Base-by-base conservation (phyloP, 2,113 vertebrate species). In the Malurus cyaneus region DNA sequence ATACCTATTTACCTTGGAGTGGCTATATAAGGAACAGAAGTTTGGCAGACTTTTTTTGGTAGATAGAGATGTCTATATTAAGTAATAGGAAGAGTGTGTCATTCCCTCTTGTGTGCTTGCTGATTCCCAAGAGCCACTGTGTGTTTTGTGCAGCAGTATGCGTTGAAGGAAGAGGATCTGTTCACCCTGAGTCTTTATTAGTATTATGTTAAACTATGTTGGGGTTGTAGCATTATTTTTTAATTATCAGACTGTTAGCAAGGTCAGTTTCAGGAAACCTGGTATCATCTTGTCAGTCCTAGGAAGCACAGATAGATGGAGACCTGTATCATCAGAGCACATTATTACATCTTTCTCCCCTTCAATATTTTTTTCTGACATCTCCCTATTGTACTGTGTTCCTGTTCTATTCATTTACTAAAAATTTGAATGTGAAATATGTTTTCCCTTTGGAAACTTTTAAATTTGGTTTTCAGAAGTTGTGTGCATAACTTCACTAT, bases 61-160 rank as follows among this genome's bases (percentile, higher is more conserved):
- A 82, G 87, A 69, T 78, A 34, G 64, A 61, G 84, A 66, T 93
- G 81, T 67, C 79, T 93, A 59, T 93, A 82, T 93, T 96, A 94
- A 94, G 92, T 89, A 92, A 86, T 95, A 88, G 82, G 91, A 84
- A 92, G 94, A 76, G 61, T 28, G 20, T 84, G 52, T 62, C 61
- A 26, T 94, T 94, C 70, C 36, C 18, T 73, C 66, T 82, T 34
- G 11, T 46, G 42, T 60, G 52, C 73, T 83, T 78, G 71, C 64
- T 59, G 86, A 36, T 86, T 96, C 67, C 56, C 14, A 11, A 26
- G 88, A 59, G 80, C 80, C 0, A 0, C 23, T 59, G 39, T 4
- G 3, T 83, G 39, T 32, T 74, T 74, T 64, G 26, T 1, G 5
- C 36, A 74, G 59, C 56, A 36, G 44, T 39, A 4, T 66, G 80